phyloP scores from a whole-genome alignment of 2,888 invertebrate genomes.

The Acrocera orbiculus region DNA sequence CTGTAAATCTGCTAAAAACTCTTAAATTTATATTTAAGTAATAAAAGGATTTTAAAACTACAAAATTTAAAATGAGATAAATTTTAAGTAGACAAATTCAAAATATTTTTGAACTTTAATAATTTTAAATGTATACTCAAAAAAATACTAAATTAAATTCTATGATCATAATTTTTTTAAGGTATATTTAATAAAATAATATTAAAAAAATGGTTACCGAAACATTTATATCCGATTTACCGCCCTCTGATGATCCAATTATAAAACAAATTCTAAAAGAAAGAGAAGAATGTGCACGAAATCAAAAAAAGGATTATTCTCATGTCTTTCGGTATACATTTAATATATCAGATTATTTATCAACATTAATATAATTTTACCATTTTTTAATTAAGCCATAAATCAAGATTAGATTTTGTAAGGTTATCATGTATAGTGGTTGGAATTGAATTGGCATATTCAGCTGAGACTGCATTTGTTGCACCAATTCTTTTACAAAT shows the following conservation, averaged over 20 bases:
- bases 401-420: constrained; percentile 25
- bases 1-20: too few species aligned
- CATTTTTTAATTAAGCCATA: constrained; percentile 16
- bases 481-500: constrained; percentile 43
- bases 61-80: too few species aligned
- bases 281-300: constrained; percentile 26
- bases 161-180: too few species aligned
- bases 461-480: constrained; percentile 49
- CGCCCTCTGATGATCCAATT: constrained; percentile 26
- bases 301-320: constrained; percentile 27
- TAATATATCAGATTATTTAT: background rate
- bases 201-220: background rate
- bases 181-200: too few species aligned
- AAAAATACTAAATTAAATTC: too few species aligned
- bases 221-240: background rate
- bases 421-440: constrained; percentile 27
- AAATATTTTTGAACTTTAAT: too few species aligned
- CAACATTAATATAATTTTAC: too few species aligned
- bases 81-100: too few species aligned
- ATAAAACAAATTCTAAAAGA: constrained; percentile 27
- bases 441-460: constrained; percentile 47
- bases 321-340: constrained; percentile 24
- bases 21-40: too few species aligned
- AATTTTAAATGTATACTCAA: too few species aligned
- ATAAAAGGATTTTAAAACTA: too few species aligned